Evolutionary conservation across 2,888 invertebrate species (phyloP), one percentile per base, ranked within the genome.

Genomic region (Salpingus planirostris): DNA sequence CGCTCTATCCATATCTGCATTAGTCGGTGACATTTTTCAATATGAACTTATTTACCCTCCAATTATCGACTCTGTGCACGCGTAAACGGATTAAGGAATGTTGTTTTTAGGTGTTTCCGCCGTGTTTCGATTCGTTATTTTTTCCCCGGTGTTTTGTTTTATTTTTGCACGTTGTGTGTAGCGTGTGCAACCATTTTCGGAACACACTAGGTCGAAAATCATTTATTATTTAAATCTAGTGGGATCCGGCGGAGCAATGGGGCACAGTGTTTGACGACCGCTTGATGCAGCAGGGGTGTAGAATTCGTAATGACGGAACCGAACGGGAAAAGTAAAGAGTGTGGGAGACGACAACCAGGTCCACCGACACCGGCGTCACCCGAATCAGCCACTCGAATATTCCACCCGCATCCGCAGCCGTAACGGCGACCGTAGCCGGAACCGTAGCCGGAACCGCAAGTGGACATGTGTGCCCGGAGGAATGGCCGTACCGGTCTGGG

Each of bases 181-280:
- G n/a, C n/a, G n/a, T n/a, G 35, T 33, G 29, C 31, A 38, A 40
- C 42, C 38, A 36, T 36, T 43, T 43, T 43, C 38, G 33, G 33
- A 43, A 35, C 36, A 33, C 26, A 39, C 35, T 39, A 37, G 41
- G 45, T 45, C 40, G 37, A 37, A 45, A 42, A 40, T 45, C 39
- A 45, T 45, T 43, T 43, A 45, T 45, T 43, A 45, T 43, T 45
- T 42, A 45, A 43, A 45, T 41, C 43, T 42, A 14, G 33, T 33
- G 43, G 40, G 38, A 42, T 43, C 38, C 35, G 27, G 33, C 26
- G 12, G 29, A 39, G 39, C 38, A 29, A 29, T 35, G 38, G 38
- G 35, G 35, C 29, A 34, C 31, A 38, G 25, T 40, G 37, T 44
- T 42, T 44, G 44, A 44, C 38, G 42, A 33, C 38, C 40, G 42